Conservation (phyloP, 2,888 invertebrate genomes). For the Lomographa bimaculata region DNA sequence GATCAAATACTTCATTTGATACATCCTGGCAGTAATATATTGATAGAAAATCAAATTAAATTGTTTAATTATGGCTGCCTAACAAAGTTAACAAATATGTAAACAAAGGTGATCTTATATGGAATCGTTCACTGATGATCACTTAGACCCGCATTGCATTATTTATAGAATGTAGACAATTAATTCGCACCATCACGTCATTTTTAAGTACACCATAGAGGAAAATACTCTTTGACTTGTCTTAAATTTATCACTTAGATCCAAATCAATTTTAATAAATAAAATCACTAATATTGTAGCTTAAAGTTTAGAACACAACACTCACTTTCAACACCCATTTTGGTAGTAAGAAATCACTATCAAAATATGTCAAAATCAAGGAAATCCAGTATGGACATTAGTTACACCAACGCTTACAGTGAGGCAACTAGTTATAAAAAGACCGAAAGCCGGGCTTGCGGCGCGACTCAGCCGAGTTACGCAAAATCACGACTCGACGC, state of each 20-base stretch:
- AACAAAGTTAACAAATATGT: conserved; percentile 11
- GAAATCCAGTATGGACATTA: conserved; percentile 24
- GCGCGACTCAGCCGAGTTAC: conserved; percentile 64
- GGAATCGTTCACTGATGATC: conserved; percentile 14
- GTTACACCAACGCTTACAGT: conserved; percentile 54
- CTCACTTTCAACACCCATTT: conserved; percentile 54
- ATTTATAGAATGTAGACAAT: conserved; percentile 6
- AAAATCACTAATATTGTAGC: background rate
- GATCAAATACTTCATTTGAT: no score
- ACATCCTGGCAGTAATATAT: no score
- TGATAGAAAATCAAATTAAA: background rate
- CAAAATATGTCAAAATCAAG: conserved; percentile 25
- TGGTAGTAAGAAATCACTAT: conserved; percentile 16
- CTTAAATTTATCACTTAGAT: no score
- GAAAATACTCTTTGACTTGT: background rate
- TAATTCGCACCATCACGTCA: conserved; percentile 19
- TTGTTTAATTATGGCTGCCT: conserved; percentile 1
- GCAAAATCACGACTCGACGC: conserved; percentile 74
- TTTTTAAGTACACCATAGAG: conserved; percentile 4
- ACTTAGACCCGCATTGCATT: conserved; percentile 21
- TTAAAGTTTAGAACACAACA: conserved; percentile 21
- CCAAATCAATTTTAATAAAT: background rate
- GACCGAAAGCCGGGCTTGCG: conserved; percentile 46
- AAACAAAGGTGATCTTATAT: conserved; percentile 11
- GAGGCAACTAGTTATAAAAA: conserved; percentile 66